These are phyloP conservation scores for Dasyurus viverrinus DNA, from an alignment of 2,113 vertebrate genomes.

Conservation along the genomic window DNA sequence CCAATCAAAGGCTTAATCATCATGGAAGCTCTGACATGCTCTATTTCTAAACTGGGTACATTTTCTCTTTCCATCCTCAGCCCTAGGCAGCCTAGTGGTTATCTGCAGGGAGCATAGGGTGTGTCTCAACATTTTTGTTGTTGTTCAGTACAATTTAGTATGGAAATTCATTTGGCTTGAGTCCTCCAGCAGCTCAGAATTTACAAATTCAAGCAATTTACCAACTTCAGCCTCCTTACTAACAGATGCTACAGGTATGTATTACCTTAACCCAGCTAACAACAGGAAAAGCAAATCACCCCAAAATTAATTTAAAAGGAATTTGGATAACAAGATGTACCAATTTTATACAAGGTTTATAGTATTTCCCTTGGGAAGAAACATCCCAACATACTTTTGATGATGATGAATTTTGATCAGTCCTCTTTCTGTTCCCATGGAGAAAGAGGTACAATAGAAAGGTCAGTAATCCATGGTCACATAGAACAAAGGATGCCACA, in stretches of 20 bases:
- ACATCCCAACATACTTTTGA: background rate
- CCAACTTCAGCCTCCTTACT: background rate
- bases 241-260: background rate
- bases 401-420: background rate
- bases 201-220: background rate
- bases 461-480: background rate
- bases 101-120: background rate
- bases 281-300: background rate
- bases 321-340: background rate
- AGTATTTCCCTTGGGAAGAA: background rate
- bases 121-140: background rate
- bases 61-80: background rate
- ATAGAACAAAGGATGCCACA: background rate
- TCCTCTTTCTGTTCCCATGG: background rate
- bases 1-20: background rate
- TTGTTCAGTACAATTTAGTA: background rate
- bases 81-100: background rate
- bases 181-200: background rate
- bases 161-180: background rate
- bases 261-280: background rate
- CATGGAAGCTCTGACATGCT: background rate
- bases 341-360: background rate
- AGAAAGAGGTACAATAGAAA: background rate
- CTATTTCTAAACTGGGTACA: background rate
- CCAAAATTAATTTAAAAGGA: background rate